Evolutionary conservation across 2,888 invertebrate genomes (phyloP).

Genomic region (Heliconius ismenius): DNA sequence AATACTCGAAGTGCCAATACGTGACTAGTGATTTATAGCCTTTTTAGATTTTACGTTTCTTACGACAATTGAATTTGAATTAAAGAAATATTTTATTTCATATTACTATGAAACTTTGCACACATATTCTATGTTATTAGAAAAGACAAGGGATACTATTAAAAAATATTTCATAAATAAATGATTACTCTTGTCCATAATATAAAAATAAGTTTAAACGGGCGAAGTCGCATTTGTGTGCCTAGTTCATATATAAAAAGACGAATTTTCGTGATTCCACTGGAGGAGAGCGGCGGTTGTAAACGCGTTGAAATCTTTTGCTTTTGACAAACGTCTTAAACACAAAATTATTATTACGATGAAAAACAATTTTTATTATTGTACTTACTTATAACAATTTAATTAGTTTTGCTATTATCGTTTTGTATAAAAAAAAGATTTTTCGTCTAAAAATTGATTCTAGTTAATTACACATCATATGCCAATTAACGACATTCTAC

Average conservation of each 20-base stretch:
- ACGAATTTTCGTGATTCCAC: too few species aligned
- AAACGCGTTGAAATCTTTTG: constrained; percentile 38
- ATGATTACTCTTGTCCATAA: too few species aligned
- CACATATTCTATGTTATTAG: too few species aligned
- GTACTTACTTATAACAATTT: too few species aligned
- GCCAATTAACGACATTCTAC: neutral
- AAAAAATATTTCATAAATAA: neutral
- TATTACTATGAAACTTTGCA: too few species aligned
- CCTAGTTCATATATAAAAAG: too few species aligned
- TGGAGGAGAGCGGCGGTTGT: neutral
- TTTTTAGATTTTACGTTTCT: neutral
- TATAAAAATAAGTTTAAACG: too few species aligned
- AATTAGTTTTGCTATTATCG: too few species aligned
- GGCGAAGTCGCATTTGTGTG: too few species aligned
- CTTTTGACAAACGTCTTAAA: constrained; percentile 5
- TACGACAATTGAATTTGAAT: constrained; percentile 2
- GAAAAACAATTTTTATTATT: neutral
- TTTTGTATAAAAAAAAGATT: neutral
- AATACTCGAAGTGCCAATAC: neutral
- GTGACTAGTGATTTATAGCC: neutral
- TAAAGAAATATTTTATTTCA: neutral
- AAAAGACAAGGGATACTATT: too few species aligned
- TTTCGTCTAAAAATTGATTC: neutral
- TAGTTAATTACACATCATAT: neutral
- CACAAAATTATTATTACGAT: constrained; percentile 31